Evolutionary conservation across 2,888 invertebrate species (phyloP).

Genomic region (Rhagonycha fulva): DNA sequence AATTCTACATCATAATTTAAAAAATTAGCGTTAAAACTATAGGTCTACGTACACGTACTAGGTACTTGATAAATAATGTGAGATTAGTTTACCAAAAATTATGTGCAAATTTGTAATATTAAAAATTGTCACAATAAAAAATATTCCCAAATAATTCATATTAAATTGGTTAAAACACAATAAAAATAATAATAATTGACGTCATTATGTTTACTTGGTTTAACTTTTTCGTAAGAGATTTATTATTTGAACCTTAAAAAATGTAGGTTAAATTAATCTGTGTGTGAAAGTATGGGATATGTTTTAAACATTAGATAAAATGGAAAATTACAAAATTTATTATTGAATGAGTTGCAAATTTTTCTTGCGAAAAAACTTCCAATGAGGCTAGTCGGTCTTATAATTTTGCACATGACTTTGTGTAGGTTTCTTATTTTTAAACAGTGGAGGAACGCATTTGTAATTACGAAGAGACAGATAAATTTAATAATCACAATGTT

Average conservation of each 20-base stretch:
- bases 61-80: background rate
- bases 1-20: background rate
- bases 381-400: too few relatives aligned
- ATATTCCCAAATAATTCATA: background rate
- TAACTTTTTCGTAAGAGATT: background rate
- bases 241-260: background rate
- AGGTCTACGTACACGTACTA: background rate
- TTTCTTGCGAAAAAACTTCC: background rate
- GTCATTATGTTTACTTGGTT: background rate
- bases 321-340: background rate
- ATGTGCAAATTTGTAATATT: background rate
- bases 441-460: background rate
- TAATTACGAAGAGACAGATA: background rate
- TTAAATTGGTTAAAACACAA: background rate
- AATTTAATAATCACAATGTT: background rate
- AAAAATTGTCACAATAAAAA: background rate
- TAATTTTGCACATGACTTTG: too few relatives aligned
- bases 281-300: background rate
- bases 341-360: background rate
- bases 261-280: background rate
- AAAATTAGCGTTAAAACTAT: background rate
- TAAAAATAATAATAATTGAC: background rate
- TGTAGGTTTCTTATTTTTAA: background rate
- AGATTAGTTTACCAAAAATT: background rate
- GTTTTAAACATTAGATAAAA: background rate